These are phyloP conservation scores for Tokudaia tokunoshimensis DNA, from an alignment of 2,797 vertebrate species.

Conservation along the genomic window DNA sequence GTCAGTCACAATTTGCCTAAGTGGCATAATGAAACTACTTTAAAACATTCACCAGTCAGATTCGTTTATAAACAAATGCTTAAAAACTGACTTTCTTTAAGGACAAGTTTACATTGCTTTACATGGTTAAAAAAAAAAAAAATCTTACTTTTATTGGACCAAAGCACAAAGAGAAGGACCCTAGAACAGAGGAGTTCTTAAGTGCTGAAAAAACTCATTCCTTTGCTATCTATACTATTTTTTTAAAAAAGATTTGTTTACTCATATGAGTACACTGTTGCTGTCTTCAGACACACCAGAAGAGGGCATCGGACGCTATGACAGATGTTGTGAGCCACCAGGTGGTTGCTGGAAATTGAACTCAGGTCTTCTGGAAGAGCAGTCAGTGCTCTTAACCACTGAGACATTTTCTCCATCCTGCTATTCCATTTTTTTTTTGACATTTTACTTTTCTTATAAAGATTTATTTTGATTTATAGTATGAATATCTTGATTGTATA, in stretches of 20 bases:
- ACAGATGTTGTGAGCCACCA: too few species aligned
- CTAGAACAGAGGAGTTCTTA: background rate
- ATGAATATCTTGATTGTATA: background rate
- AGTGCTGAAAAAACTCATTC: background rate
- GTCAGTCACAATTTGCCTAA: conserved; percentile 16
- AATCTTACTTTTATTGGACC: conserved; percentile 33
- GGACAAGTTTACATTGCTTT: background rate
- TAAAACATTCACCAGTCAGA: background rate
- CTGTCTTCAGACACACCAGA: too few species aligned
- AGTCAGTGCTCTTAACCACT: too few species aligned
- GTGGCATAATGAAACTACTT: background rate
- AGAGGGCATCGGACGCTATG: too few species aligned
- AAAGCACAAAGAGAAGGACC: background rate
- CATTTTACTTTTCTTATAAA: background rate
- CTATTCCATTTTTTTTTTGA: background rate
- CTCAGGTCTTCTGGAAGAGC: too few species aligned
- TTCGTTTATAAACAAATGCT: background rate
- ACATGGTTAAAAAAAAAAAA: background rate
- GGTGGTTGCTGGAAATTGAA: too few species aligned
- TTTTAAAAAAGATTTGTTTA: too few species aligned
- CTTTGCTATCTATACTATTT: background rate
- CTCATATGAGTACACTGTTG: too few species aligned
- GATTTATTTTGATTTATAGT: background rate
- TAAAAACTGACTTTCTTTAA: background rate
- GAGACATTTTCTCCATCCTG: too few species aligned